Percentiles rank a stretch among this genome's conserved stretches.
Evolutionary conservation across 2,113 vertebrate species (phyloP).

Genomic region (Cyprinodon brontotheroides): DNA sequence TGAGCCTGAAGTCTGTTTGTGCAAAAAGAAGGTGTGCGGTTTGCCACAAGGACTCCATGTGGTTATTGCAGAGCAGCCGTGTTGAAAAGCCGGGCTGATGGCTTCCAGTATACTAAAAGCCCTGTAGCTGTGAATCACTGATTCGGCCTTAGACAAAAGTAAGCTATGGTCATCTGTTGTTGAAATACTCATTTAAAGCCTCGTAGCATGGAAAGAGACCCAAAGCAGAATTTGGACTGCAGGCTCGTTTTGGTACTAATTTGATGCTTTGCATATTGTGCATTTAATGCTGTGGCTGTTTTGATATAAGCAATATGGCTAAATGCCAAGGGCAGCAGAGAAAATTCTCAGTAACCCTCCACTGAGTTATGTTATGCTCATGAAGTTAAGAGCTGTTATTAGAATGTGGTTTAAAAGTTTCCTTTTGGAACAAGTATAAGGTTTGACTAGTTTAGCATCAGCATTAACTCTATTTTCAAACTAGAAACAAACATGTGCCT

Average conservation of each 20-base stretch:
- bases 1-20: neutral
- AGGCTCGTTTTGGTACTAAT: neutral
- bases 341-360: too few relatives aligned
- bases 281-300: too few relatives aligned
- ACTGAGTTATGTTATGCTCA: too few relatives aligned
- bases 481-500: neutral
- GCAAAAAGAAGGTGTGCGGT: neutral
- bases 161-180: conserved; percentile 48
- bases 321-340: too few relatives aligned
- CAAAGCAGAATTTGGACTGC: neutral
- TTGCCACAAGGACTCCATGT: neutral
- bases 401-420: neutral
- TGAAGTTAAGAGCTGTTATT: neutral
- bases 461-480: neutral
- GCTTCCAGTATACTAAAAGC: conserved; percentile 52
- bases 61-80: conserved; percentile 14
- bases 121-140: conserved; percentile 80
- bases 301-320: too few relatives aligned
- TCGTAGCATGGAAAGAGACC: conserved; percentile 35
- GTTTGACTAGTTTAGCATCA: neutral
- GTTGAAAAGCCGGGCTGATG: conserved; percentile 3
- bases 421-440: neutral
- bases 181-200: conserved; percentile 47
- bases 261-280: too few relatives aligned
- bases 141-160: conserved; percentile 43